Base-by-base conservation (phyloP, 2,797 vertebrate genomes). In the Diplodus sargus region DNA sequence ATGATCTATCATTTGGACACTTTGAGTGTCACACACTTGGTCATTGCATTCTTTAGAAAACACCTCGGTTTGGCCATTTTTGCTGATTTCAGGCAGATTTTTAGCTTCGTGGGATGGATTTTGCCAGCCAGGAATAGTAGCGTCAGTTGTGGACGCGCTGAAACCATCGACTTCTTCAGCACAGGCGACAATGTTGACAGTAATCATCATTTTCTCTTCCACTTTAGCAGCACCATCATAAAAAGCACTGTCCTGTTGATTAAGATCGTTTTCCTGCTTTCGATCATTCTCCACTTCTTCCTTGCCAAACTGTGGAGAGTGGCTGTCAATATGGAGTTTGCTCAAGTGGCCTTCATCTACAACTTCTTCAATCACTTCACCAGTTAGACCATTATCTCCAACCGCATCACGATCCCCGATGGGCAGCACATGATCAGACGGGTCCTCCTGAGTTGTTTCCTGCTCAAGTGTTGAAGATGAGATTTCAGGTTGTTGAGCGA, bases 231-330 rank as follows among this genome's bases (percentile, higher is more conserved):
- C 16, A 30, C n/a, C 22, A 22, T 17, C 11, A 2, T 12, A 1
- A 25, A 49, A 53, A 64, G 49, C n/a, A 5, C 3, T 1, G 0
- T 61, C 47, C 30, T 85, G 58, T 69, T 65, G 53, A 49, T 51
- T 11, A 2, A 49, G 49, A 42, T 4, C 7, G 12, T 22, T 47
- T 56, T 65, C 67, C 17, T 56, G 48, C 0, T 62, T 16, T 23
- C 47, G 62, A 54, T 88, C 57, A 23, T 11, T 48, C 30, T 62
- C 59, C 1, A 22, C 8, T 22, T 76, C 54, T 53, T 43, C 20
- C n/a, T 59, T 0, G 0, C 60, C 12, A 2, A 15, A 25, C n/a
- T 78, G 70, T 30, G 17, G 30, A 2, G 4, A 30, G 5, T 43
- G 23, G 23, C 8, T 3, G 1, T 76, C 65, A 42, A 17, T 43